Evolutionary conservation across 92 coral and sea anemone species (phyloP).

Genomic region (Actinostola sp.): DNA sequence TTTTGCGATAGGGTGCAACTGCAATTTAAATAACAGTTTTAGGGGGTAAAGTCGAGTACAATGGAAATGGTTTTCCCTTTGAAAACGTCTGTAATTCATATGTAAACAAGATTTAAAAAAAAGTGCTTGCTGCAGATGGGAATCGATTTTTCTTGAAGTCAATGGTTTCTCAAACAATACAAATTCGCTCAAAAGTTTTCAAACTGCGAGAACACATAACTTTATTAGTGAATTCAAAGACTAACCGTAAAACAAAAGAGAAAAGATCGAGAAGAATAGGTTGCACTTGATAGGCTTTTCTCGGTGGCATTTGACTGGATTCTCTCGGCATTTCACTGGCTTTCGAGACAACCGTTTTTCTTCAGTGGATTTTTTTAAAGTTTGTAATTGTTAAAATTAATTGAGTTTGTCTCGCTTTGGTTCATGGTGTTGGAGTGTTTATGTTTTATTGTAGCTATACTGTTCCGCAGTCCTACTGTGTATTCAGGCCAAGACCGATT

Average conservation of each 20-base stretch:
- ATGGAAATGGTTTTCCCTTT: background rate
- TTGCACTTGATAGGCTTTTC: conserved; percentile 2
- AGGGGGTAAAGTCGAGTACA: background rate
- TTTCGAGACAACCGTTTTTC: background rate
- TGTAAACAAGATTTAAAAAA: background rate
- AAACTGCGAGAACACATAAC: background rate
- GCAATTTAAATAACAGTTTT: background rate
- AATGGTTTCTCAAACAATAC: background rate
- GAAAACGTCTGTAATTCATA: background rate
- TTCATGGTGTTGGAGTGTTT: background rate
- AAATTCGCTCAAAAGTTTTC: background rate
- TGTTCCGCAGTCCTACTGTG: conserved; percentile 24
- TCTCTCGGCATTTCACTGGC: conserved; percentile 3
- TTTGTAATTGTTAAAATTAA: too few species aligned
- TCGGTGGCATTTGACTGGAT: background rate
- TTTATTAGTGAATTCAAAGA: background rate
- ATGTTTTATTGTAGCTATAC: conserved; percentile 7
- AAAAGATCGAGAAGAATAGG: background rate
- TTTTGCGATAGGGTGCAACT: background rate
- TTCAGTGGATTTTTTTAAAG: background rate
- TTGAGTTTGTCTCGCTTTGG: conserved; percentile 5
- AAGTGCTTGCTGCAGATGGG: background rate
- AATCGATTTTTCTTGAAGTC: background rate
- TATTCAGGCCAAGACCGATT: conserved; percentile 8
- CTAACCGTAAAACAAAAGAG: background rate